phyloP scores from a whole-genome alignment of 1,140 invertebrate species.

The Rhyzopertha dominica region DNA sequence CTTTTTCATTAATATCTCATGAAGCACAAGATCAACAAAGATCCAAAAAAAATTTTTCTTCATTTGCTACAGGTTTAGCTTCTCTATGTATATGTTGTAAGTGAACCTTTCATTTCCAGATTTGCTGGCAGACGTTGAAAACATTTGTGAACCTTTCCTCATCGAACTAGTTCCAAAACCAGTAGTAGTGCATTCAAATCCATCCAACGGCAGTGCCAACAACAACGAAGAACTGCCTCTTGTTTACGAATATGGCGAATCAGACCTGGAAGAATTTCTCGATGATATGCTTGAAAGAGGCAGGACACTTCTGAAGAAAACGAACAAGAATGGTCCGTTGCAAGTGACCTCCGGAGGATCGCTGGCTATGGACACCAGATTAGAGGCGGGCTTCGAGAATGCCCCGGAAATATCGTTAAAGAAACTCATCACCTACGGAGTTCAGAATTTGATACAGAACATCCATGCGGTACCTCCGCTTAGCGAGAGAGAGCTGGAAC shows the following conservation, averaged over 20 bases:
- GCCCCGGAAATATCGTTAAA: slow-evolving; percentile 67
- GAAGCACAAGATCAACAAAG: too few relatives aligned
- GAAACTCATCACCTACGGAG: slow-evolving; percentile 57
- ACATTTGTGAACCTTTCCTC: slow-evolving; percentile 20
- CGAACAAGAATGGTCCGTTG: slow-evolving; percentile 16
- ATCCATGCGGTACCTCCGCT: slow-evolving; percentile 48
- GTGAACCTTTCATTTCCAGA: slow-evolving; percentile 10
- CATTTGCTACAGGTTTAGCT: not conserved
- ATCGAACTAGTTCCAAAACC: slow-evolving; percentile 13
- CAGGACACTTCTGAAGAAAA: slow-evolving; percentile 22
- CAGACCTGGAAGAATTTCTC: slow-evolving; percentile 64
- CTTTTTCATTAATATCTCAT: too few relatives aligned
- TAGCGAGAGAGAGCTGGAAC: slow-evolving; percentile 42
- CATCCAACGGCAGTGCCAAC: slow-evolving; percentile 11
- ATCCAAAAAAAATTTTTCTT: not conserved
- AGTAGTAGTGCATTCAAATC: slow-evolving; percentile 2
- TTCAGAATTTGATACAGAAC: slow-evolving; percentile 54
- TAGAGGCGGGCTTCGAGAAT: slow-evolving; percentile 70
- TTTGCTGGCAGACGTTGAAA: slow-evolving; percentile 27
- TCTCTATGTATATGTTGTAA: not conserved
- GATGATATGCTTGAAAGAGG: slow-evolving; percentile 56
- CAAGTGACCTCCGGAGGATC: slow-evolving; percentile 49
- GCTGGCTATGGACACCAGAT: slow-evolving; percentile 67
- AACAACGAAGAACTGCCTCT: slow-evolving; percentile 52
- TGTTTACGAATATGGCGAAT: slow-evolving; percentile 66